These are phyloP conservation scores for Tetramorium alpestre DNA, from an alignment of 1,140 invertebrate genomes.

Conservation along the genomic window DNA sequence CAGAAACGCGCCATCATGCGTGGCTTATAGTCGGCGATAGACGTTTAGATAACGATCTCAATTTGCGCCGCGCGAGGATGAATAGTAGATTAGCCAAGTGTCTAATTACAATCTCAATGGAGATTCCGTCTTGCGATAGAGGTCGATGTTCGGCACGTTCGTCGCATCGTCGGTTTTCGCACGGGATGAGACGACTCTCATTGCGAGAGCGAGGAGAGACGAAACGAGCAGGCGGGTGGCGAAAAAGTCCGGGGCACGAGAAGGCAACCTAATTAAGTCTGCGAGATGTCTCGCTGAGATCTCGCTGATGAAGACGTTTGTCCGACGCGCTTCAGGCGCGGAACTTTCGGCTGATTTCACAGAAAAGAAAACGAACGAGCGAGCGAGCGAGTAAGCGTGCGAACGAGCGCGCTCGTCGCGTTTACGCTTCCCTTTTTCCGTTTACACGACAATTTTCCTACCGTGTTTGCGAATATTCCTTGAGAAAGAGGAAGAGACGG, in stretches of 20 bases:
- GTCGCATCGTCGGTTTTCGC: conserved; percentile 10
- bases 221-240: neutral
- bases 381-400: conserved; percentile 18
- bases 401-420: conserved; percentile 25
- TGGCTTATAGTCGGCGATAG: conserved; percentile 58
- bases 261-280: conserved; percentile 70
- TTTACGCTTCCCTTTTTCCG: conserved; percentile 11
- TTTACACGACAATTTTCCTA: conserved; percentile 40
- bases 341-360: conserved; percentile 62
- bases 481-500: neutral
- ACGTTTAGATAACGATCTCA: conserved; percentile 72
- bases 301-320: conserved; percentile 73
- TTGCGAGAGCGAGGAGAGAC: neutral
- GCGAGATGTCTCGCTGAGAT: conserved; percentile 73
- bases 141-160: neutral
- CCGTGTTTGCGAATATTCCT: conserved; percentile 45
- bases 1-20: conserved; percentile 34
- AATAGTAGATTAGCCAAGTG: conserved; percentile 56
- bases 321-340: conserved; percentile 53
- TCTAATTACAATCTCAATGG: conserved; percentile 67
- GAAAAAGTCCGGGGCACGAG: conserved; percentile 49
- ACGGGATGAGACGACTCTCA: neutral
- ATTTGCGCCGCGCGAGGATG: conserved; percentile 49
- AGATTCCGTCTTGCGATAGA: conserved; percentile 62
- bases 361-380: conserved; percentile 41